Evolutionary conservation across 1,140 invertebrate genomes (phyloP).

Genomic region (Panagrolaimus sp.): DNA sequence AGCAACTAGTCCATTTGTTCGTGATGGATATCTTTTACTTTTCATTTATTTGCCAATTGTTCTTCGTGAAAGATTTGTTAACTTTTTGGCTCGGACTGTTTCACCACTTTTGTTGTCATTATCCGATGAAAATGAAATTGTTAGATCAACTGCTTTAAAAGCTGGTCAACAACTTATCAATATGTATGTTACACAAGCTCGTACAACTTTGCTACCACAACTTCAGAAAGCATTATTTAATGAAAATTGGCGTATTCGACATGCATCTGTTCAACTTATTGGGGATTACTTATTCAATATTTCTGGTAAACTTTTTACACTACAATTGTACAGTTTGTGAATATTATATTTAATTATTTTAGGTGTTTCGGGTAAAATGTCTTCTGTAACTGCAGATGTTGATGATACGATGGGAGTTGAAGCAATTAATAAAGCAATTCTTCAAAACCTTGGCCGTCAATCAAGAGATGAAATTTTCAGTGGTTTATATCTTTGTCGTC

Average conservation of each 20-base stretch:
- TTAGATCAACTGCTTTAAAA: conserved; percentile 87
- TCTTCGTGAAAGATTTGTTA: conserved; percentile 84
- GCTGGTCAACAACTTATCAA: conserved; percentile 95
- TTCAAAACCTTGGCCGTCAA: conserved; percentile 65
- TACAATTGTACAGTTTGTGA: no score
- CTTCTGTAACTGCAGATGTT: conserved; percentile 86
- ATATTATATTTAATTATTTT: no score
- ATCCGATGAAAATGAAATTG: conserved; percentile 97
- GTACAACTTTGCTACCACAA: conserved; percentile 79
- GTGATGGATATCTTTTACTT: conserved; percentile 99
- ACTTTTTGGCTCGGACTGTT: conserved; percentile 1
- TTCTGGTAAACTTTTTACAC: no score
- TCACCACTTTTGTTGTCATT: conserved; percentile 66
- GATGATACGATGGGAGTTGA: conserved; percentile 99
- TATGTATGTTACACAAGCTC: conserved; percentile 89
- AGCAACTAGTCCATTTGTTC: conserved; percentile 85
- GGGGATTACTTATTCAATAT: conserved; percentile 93
- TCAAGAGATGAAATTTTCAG: conserved; percentile 84
- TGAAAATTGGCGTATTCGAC: conserved; percentile 96
- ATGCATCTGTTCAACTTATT: conserved; percentile 87
- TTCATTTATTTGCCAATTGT: conserved; percentile 98
- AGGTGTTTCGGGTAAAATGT: conserved; percentile 96
- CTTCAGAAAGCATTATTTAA: conserved; percentile 86
- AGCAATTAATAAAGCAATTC: conserved; percentile 70
- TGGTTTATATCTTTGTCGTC: conserved; percentile 92